Percentiles rank a stretch among this genome's conserved stretches.
Evolutionary conservation across 92 coral and sea anemone genomes (phyloP).

Genomic region (Phymanthus crucifer): DNA sequence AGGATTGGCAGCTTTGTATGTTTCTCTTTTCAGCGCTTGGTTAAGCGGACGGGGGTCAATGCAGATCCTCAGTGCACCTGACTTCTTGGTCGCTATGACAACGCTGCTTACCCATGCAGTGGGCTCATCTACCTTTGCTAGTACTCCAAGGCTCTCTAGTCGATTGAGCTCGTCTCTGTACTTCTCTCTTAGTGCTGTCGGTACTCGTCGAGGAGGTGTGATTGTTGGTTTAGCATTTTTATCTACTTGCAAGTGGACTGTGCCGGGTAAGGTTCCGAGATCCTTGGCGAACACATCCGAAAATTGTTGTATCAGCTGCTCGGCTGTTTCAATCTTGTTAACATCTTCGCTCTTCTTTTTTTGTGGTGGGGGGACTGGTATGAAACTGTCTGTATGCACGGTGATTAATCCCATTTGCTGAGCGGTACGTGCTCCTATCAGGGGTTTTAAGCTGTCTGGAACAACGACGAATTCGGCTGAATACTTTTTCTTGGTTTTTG

Average conservation of each 20-base stretch:
- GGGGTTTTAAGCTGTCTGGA: conserved; percentile 37
- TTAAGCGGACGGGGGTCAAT: conserved; percentile 42
- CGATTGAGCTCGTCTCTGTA: conserved; percentile 43
- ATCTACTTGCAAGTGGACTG: conserved; percentile 45
- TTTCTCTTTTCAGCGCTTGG: conserved; percentile 25
- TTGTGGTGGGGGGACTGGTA: conserved; percentile 36
- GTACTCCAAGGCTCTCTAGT: conserved; percentile 35
- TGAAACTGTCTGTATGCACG: conserved; percentile 29
- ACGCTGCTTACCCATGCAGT: conserved; percentile 44
- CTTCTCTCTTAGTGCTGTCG: conserved; percentile 48
- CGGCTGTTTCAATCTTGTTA: conserved; percentile 22
- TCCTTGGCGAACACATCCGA: conserved; percentile 41
- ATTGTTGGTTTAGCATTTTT: conserved; percentile 42
- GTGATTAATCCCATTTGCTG: conserved; percentile 59
- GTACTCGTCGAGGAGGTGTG: conserved; percentile 45
- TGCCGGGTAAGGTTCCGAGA: conserved; percentile 51
- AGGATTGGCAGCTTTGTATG: conserved; percentile 34
- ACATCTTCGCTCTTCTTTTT: conserved; percentile 4
- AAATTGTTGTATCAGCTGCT: conserved; percentile 23
- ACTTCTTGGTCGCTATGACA: conserved; percentile 50
- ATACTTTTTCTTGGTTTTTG: conserved; percentile 45
- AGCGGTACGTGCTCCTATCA: conserved; percentile 61
- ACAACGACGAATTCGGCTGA: conserved; percentile 57
- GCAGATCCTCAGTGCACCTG: conserved; percentile 51
- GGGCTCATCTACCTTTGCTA: conserved; percentile 55